Conservation (phyloP, 2,113 vertebrate species). For the Cheilinus undulatus region DNA sequence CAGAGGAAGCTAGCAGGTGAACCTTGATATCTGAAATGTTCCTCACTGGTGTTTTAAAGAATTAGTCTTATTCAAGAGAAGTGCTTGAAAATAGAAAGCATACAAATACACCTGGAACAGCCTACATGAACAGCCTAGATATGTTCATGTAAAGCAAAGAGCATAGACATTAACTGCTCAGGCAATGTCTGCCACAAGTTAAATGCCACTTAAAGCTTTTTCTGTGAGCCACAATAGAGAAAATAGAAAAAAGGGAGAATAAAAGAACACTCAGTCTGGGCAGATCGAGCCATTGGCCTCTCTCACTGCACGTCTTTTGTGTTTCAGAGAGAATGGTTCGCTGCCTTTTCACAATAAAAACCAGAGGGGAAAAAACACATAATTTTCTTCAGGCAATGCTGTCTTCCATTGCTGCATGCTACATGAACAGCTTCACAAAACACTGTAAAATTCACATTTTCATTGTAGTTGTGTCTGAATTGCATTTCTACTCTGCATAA, state of each 20-base stretch:
- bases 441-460: constrained; percentile 57
- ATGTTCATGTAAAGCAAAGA: constrained; percentile 7
- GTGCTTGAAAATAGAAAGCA: not conserved
- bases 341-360: constrained; percentile 82
- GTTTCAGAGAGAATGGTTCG: constrained; percentile 79
- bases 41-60: too few species aligned
- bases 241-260: constrained; percentile 57
- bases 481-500: constrained; percentile 50
- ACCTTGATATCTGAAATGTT: too few species aligned
- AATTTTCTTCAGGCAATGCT: constrained; percentile 74
- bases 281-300: constrained; percentile 74
- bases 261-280: constrained; percentile 68
- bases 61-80: not conserved
- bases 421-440: constrained; percentile 62
- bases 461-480: constrained; percentile 51
- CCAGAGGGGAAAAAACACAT: constrained; percentile 49
- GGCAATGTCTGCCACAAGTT: constrained; percentile 51
- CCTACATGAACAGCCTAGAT: too few species aligned
- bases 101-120: not conserved
- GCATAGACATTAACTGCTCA: constrained; percentile 28
- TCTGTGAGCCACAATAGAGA: constrained; percentile 58
- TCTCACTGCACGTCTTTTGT: constrained; percentile 77
- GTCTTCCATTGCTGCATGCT: constrained; percentile 57
- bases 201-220: constrained; percentile 71
- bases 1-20: too few species aligned